Conservation (phyloP, 2,888 invertebrate species). For the Spodoptera picta region DNA sequence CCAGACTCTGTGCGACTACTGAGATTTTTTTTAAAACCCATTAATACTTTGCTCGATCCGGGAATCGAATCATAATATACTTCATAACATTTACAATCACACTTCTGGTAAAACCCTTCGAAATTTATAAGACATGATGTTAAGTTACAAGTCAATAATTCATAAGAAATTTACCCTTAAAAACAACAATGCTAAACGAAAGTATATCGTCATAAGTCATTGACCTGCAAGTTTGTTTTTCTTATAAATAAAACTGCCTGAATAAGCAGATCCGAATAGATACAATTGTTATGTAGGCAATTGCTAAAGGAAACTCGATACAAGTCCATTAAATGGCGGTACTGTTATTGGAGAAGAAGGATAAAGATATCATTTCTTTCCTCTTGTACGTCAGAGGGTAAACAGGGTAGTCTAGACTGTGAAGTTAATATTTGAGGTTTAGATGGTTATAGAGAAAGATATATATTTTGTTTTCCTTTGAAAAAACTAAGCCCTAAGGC, state of each 20-base stretch:
- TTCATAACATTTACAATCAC: no score
- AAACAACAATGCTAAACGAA: not conserved
- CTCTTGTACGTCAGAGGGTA: not conserved
- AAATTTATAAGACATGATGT: no score
- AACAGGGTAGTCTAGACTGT: conserved; percentile 9
- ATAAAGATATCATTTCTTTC: conserved; percentile 14
- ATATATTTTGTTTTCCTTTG: no score
- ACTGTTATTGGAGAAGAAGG: conserved; percentile 2
- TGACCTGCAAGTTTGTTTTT: conserved; percentile 11
- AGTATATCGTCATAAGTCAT: not conserved
- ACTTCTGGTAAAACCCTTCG: no score
- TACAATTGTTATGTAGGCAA: conserved; percentile 10
- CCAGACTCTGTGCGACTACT: no score
- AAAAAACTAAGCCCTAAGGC: no score
- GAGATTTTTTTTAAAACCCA: no score
- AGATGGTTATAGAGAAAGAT: not conserved
- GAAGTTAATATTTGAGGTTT: not conserved
- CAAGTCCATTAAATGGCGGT: conserved; percentile 17
- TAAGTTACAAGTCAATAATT: no score
- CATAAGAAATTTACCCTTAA: no score
- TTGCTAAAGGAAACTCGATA: conserved; percentile 24
- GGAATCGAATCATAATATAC: no score
- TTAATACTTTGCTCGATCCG: no score
- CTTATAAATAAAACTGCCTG: conserved; percentile 4
- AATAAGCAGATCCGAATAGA: conserved; percentile 21